Evolutionary conservation across 2,888 invertebrate species (phyloP), one percentile per base, ranked within the genome.

Genomic region (Limnephilus marmoratus): DNA sequence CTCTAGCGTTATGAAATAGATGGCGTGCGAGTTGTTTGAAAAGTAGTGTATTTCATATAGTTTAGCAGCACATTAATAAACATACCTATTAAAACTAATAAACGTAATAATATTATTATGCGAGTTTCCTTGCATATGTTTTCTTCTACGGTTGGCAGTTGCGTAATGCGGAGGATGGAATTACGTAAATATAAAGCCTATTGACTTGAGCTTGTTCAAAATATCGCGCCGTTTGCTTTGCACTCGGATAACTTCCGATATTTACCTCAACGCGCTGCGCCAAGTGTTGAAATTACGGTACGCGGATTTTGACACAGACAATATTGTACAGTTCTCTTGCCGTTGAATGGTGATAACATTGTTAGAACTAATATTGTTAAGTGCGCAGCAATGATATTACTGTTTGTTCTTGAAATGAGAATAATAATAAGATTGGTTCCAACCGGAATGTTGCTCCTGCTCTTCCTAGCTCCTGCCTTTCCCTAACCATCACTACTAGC

Each of bases 201-300:
- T 31, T 83, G 34, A 15, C 31, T 37, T n/a, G 85, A 85, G 41
- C 41, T n/a, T 37, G 85, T n/a, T 41, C 85, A 85, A 45, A 85
- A 15, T 45, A 18, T 85, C 24, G 45, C 29, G 7, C 24, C 34
- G 85, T 85, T 85, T 45, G 41, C n/a, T 41, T 45, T 41, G 85
- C 85, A 41, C 41, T 85, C 85, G 24, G n/a, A 85, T 85, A 1
- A 45, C 45, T 85, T 9, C n/a, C 15, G 85, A 85, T 85, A 29
- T 85, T 85, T 85, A 85, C 85, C 18, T 41, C 18, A 83, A 83
- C 24, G 83, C 37, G 15, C 83, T 37, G 29, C 24, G 24, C 53
- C 18, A 18, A 68, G 24, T 1, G 5, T 68, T 18, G 5, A 68
- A 24, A 68, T 18, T 68, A 18, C 24, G 49, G 3, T 15, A 68